phyloP scores from a whole-genome alignment of 1,140 invertebrate genomes.

The Zaprionus vittiger region DNA sequence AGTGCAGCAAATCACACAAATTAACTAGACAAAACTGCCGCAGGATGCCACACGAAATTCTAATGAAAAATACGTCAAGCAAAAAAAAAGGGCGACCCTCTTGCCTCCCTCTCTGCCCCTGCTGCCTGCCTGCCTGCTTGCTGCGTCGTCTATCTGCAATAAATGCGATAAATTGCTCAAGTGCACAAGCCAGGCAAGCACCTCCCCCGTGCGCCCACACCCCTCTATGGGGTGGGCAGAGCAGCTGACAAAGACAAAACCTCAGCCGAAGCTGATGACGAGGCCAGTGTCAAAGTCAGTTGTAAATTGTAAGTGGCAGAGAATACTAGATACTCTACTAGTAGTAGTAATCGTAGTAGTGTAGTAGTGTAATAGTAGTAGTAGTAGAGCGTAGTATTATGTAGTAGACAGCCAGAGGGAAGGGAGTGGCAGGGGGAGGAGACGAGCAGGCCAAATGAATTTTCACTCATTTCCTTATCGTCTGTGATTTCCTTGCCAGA shows the following conservation, averaged over 20 bases:
- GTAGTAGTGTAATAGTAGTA: slow-evolving; percentile 12
- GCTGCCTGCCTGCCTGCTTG: not conserved
- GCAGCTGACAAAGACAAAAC: slow-evolving; percentile 13
- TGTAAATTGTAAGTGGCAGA: slow-evolving; percentile 29
- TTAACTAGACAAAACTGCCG: slow-evolving; percentile 80
- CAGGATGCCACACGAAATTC: slow-evolving; percentile 63
- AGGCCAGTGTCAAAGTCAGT: slow-evolving; percentile 13
- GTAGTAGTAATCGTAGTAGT: slow-evolving; percentile 18
- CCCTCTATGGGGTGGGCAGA: not conserved
- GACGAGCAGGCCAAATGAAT: slow-evolving; percentile 63
- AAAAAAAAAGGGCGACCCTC: slow-evolving; percentile 10
- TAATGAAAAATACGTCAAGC: slow-evolving; percentile 69
- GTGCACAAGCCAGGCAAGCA: slow-evolving; percentile 39
- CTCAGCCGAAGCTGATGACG: slow-evolving; percentile 15
- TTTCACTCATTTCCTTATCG: slow-evolving; percentile 83
- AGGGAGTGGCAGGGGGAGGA: not conserved
- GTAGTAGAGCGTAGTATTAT: slow-evolving; percentile 15
- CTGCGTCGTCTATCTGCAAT: slow-evolving; percentile 44
- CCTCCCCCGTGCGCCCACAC: too few species aligned
- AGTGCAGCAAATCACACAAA: slow-evolving; percentile 78
- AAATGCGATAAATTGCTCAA: slow-evolving; percentile 77
- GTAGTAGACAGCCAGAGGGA: slow-evolving; percentile 8
- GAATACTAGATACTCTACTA: not conserved
- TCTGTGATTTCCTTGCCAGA: slow-evolving; percentile 82
- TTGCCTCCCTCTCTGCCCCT: not conserved